These are phyloP conservation scores for Emys orbicularis DNA, from an alignment of 2,797 vertebrate genomes.

Conservation along the genomic window DNA sequence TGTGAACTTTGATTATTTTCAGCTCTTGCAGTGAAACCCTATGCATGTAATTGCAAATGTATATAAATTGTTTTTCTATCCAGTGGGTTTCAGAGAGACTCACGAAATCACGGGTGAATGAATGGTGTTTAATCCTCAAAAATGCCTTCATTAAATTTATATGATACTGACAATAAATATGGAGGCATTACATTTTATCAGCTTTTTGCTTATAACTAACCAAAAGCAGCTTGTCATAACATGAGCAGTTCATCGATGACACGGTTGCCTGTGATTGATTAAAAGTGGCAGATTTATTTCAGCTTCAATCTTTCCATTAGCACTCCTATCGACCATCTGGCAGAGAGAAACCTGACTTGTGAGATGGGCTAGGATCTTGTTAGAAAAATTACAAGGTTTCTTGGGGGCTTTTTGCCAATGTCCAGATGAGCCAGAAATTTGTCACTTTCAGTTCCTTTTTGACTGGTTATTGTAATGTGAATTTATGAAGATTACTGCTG, in stretches of 20 bases:
- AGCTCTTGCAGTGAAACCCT: background rate
- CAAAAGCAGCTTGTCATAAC: constrained; percentile 69
- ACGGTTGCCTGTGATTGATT: constrained; percentile 81
- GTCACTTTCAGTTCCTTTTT: constrained; percentile 42
- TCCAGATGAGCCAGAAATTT: constrained; percentile 69
- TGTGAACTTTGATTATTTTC: background rate
- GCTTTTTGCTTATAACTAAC: constrained; percentile 15
- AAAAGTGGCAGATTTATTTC: constrained; percentile 86
- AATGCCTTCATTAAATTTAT: background rate
- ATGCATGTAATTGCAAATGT: background rate
- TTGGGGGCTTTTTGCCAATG: constrained; percentile 50
- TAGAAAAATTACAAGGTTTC: constrained; percentile 62
- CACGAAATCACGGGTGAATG: background rate
- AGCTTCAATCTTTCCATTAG: constrained; percentile 84
- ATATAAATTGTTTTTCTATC: background rate
- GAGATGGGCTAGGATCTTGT: constrained; percentile 55
- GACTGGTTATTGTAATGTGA: constrained; percentile 41
- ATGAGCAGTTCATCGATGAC: constrained; percentile 64
- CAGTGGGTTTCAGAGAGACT: background rate
- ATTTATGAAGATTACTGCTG: constrained; percentile 35
- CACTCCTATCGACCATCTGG: constrained; percentile 83
- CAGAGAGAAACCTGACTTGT: constrained; percentile 69
- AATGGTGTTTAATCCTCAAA: background rate
- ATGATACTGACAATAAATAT: background rate
- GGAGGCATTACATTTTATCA: constrained; percentile 51